Percentiles rank a stretch among this genome's conserved stretches.
Evolutionary conservation across 2,797 vertebrate species (phyloP).

Genomic region (Gallinago solitaria): DNA sequence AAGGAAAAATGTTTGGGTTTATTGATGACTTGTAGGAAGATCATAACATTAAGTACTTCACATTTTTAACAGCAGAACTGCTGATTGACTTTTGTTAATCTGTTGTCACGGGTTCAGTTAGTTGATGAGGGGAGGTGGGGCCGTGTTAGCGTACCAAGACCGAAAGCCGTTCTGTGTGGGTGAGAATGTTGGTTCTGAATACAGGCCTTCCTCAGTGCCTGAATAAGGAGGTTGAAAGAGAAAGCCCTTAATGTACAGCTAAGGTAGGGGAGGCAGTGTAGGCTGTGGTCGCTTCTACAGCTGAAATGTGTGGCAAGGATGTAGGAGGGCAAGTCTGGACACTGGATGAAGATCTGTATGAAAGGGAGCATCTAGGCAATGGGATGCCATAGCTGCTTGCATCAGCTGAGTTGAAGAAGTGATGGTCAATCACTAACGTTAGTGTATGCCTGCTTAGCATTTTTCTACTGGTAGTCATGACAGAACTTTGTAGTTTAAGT

Average conservation of each 20-base stretch:
- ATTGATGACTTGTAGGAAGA: background rate
- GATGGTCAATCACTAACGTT: background rate
- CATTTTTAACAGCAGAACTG: background rate
- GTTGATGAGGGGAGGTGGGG: background rate
- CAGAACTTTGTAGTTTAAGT: background rate
- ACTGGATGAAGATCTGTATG: background rate
- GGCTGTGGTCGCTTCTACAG: background rate
- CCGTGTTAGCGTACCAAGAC: rapidly evolving
- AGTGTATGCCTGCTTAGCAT: background rate
- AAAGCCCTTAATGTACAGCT: background rate
- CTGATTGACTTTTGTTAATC: background rate
- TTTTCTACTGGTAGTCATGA: background rate
- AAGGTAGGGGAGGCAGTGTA: background rate
- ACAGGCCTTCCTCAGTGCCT: background rate
- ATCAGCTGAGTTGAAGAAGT: background rate
- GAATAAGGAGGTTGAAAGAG: background rate
- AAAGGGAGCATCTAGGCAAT: background rate
- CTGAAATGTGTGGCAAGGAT: background rate
- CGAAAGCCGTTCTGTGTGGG: background rate
- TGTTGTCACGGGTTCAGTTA: background rate
- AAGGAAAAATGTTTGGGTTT: background rate
- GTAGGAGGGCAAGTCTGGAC: background rate
- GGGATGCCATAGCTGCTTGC: background rate
- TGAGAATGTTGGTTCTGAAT: background rate
- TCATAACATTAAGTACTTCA: background rate